Percentiles rank a stretch among this genome's conserved stretches.
Conservation (phyloP, 2,888 invertebrate genomes). For the Eledone cirrhosa region DNA sequence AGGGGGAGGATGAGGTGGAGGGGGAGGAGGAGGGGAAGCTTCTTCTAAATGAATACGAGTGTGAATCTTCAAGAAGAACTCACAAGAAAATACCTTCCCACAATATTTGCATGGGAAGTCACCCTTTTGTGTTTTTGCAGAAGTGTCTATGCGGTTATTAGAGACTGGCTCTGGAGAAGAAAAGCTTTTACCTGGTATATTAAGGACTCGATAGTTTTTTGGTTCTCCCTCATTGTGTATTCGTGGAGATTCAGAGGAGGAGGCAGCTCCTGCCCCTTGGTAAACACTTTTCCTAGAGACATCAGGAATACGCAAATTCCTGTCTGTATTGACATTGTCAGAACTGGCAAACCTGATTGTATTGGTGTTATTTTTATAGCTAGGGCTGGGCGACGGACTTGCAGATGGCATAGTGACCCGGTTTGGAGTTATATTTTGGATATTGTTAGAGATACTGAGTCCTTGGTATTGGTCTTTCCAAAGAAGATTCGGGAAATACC, state of each 20-base stretch:
- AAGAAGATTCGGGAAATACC: no score
- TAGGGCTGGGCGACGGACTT: background rate
- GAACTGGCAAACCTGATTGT: no score
- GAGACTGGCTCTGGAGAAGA: background rate
- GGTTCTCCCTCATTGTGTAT: no score
- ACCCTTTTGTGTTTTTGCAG: background rate
- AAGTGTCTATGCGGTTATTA: background rate
- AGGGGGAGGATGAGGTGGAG: background rate
- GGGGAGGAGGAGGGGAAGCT: background rate
- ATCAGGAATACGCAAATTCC: background rate
- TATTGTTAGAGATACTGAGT: no score
- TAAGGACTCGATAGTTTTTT: no score
- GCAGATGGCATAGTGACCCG: no score
- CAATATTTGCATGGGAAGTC: background rate
- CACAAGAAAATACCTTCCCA: background rate
- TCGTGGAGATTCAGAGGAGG: background rate
- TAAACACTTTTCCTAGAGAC: constrained; percentile 2
- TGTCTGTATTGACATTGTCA: no score
- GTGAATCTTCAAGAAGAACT: constrained; percentile 17
- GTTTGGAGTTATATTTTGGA: no score
- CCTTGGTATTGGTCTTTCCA: no score
- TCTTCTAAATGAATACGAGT: background rate
- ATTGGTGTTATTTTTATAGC: background rate
- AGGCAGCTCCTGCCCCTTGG: background rate
- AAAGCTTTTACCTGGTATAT: no score